Percentiles rank a stretch among this genome's conserved stretches.
These are phyloP conservation scores for Zeuzera pyrina DNA, from an alignment of 2,888 invertebrate species.

Conservation along the genomic window DNA sequence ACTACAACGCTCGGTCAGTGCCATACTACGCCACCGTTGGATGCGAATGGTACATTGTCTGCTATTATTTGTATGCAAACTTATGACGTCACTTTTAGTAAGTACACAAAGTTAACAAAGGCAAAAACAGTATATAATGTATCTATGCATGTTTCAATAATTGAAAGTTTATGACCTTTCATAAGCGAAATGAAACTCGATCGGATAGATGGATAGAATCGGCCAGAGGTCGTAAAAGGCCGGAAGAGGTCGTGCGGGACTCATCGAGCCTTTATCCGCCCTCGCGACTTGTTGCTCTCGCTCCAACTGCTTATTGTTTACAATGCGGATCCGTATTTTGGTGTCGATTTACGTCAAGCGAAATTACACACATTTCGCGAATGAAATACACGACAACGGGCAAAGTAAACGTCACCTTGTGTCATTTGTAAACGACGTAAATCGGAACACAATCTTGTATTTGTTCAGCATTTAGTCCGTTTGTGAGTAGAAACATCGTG, in stretches of 20 bases:
- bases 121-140: too few relatives aligned
- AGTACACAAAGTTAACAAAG: not conserved
- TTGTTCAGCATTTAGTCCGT: too few relatives aligned
- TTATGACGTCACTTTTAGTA: conserved; percentile 23
- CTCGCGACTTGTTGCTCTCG: conserved; percentile 53
- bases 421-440: conserved; percentile 2
- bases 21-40: conserved; percentile 23
- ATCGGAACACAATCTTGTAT: too few relatives aligned
- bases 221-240: conserved; percentile 37
- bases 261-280: conserved; percentile 21
- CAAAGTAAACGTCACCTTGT: conserved; percentile 14
- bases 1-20: conserved; percentile 20
- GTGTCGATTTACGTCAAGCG: conserved; percentile 27
- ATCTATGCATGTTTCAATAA: too few relatives aligned
- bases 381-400: conserved; percentile 21
- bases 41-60: conserved; percentile 38
- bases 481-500: too few relatives aligned
- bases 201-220: conserved; percentile 23
- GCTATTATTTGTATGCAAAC: conserved; percentile 28
- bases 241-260: conserved; percentile 36
- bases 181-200: not conserved
- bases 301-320: conserved; percentile 33
- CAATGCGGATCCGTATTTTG: conserved; percentile 34
- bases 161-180: not conserved
- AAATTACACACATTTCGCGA: conserved; percentile 23